Conservation (phyloP, 2,888 invertebrate genomes). For the Caprella mutica region DNA sequence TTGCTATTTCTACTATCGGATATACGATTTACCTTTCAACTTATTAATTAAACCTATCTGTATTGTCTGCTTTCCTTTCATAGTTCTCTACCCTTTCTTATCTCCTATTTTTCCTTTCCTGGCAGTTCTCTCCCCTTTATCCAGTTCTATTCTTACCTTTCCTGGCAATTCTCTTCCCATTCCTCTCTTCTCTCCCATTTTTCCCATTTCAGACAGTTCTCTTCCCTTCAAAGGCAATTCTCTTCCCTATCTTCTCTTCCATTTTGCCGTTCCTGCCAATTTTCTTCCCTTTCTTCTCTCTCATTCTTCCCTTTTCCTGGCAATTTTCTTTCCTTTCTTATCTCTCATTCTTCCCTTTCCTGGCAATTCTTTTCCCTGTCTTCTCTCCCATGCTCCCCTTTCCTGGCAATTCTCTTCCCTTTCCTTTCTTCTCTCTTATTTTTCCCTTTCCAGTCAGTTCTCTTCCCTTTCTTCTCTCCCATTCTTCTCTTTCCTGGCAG, state of each 20-base stretch:
- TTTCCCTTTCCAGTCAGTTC: not conserved
- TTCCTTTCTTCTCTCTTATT: not conserved
- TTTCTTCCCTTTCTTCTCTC: not conserved
- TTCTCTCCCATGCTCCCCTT: not conserved
- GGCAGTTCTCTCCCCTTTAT: no score
- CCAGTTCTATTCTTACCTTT: no score
- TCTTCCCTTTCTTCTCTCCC: not conserved
- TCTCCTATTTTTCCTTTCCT: no score
- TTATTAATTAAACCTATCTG: no score
- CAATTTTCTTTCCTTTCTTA: not conserved
- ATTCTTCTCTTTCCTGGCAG: not conserved
- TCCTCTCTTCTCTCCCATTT: no score
- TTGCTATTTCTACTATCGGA: no score
- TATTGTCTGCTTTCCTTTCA: no score
- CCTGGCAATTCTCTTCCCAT: no score
- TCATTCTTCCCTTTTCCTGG: not conserved
- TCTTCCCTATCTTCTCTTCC: not conserved
- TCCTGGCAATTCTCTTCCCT: not conserved
- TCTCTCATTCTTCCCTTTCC: not conserved
- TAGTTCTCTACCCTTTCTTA: no score
- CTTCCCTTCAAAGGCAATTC: not conserved
- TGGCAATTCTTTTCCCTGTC: not conserved
- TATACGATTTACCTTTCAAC: no score
- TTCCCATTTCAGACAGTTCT: not conserved
- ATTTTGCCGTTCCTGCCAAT: not conserved